Percentiles rank a stretch among this genome's conserved stretches.
These are phyloP conservation scores for Calameuta idolon DNA, from an alignment of 2,888 invertebrate genomes.

Conservation along the genomic window DNA sequence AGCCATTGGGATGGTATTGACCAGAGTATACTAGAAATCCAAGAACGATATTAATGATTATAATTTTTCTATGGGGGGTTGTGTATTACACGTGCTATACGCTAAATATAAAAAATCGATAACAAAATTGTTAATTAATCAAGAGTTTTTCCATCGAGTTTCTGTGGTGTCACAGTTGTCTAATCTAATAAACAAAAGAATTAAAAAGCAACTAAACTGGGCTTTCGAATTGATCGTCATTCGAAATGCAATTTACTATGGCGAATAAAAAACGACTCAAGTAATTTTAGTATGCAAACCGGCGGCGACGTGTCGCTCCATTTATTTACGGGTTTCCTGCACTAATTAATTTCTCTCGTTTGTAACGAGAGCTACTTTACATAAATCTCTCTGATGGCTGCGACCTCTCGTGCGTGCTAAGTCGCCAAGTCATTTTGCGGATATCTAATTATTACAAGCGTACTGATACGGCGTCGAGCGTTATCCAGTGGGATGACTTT, in stretches of 20 bases:
- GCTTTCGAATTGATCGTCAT: background rate
- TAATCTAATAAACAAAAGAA: background rate
- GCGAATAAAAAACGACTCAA: background rate
- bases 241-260: background rate
- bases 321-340: slow-evolving; percentile 29
- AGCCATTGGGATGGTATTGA: background rate
- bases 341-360: slow-evolving; percentile 33
- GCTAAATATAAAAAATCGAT: background rate
- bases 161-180: background rate
- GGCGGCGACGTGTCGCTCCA: slow-evolving; percentile 26
- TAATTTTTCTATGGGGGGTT: background rate
- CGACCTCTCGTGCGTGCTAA: slow-evolving; percentile 3
- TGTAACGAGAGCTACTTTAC: slow-evolving; percentile 20
- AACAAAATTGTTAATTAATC: background rate
- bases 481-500: slow-evolving; percentile 7
- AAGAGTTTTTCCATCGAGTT: background rate
- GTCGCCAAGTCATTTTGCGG: background rate
- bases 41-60: background rate
- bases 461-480: background rate
- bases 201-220: background rate
- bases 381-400: background rate
- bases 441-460: slow-evolving; percentile 1
- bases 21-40: background rate
- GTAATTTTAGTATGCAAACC: slow-evolving; percentile 18
- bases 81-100: background rate